Base-by-base conservation (phyloP, 2,888 invertebrate species). In the Phyto melanocephala region DNA sequence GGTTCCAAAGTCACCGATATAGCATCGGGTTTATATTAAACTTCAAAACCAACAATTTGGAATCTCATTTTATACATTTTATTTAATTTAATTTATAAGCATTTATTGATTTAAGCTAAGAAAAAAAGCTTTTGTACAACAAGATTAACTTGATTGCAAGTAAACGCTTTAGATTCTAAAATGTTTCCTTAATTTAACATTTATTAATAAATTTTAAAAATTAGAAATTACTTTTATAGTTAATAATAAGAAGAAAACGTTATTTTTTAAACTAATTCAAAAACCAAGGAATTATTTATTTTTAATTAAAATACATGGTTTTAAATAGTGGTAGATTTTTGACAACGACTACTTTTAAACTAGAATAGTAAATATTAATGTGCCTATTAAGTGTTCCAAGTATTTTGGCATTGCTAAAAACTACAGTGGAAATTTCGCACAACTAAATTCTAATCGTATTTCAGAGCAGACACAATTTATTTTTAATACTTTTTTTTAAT, bases 11-110 rank as follows among this genome's bases (percentile, higher is more conserved):
- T 95, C 10, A 94, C 95, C 5, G 95, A 95, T 88, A 93, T 95
- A 91, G 94, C 95, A 84, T 95, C 95, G 54, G 95, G 95, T 74
- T 91, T 95, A 83, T 95, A 95, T 91, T 95, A 87, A 90, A 45
- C 17, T 78, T 17, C 13, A n/a, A 5, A 52, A 52, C 7, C 33
- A 35, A 28, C 13, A 47, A 15, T 17, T 65, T 35, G 33, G 22
- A 60, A 58, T 45, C 52, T 58, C 65, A 65, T 37, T 37, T 40
- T 5, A 4, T 56, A 11, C n/a, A 17, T 52, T 33, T 37, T 22
- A 40, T 52, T 63, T 67, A 28, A 5, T 28, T 28, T 5, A 5
- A 28, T 28, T 5, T 28, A 6, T 28, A 28, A 76, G 84, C 72
- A 81, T 75, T 72, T 79, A 65, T 74, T 40, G 42, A 52, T 22